These are phyloP conservation scores for Odobenus rosmarus DNA, from an alignment of 2,113 vertebrate species.

Conservation along the genomic window DNA sequence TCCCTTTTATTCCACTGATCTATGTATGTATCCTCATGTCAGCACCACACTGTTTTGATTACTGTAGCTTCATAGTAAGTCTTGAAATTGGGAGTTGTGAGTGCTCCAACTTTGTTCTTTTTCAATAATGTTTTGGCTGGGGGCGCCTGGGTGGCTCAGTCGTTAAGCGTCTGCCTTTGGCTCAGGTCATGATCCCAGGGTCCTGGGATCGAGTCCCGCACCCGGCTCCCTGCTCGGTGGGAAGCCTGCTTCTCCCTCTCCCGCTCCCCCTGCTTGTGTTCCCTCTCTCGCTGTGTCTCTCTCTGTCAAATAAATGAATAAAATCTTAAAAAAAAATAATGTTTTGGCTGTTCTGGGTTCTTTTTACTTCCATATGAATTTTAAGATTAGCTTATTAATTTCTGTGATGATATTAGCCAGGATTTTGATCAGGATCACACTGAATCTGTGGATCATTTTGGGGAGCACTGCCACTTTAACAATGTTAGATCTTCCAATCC, in stretches of 20 bases:
- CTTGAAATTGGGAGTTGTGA: rapidly evolving
- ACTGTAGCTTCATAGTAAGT: background rate
- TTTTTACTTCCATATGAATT: background rate
- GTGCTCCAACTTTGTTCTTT: no score
- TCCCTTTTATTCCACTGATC: background rate
- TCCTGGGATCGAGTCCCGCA: no score
- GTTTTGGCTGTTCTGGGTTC: background rate
- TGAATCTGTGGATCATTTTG: background rate
- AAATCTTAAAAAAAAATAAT: no score
- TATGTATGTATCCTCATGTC: rapidly evolving
- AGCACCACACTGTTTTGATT: rapidly evolving
- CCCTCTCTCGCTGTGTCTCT: no score
- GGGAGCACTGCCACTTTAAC: rapidly evolving
- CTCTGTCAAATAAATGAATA: no score
- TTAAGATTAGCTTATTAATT: background rate
- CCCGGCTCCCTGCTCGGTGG: no score
- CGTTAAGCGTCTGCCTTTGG: no score
- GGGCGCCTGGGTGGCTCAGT: no score
- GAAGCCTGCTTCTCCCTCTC: no score
- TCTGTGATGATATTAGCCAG: background rate
- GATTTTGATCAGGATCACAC: no score
- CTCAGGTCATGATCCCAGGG: no score
- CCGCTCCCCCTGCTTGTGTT: no score
- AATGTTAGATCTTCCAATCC: background rate
- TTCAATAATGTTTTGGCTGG: background rate